Evolutionary conservation across 2,113 vertebrate genomes (phyloP), one percentile per base, ranked within the genome.

Genomic region (Podarcis cretensis): DNA sequence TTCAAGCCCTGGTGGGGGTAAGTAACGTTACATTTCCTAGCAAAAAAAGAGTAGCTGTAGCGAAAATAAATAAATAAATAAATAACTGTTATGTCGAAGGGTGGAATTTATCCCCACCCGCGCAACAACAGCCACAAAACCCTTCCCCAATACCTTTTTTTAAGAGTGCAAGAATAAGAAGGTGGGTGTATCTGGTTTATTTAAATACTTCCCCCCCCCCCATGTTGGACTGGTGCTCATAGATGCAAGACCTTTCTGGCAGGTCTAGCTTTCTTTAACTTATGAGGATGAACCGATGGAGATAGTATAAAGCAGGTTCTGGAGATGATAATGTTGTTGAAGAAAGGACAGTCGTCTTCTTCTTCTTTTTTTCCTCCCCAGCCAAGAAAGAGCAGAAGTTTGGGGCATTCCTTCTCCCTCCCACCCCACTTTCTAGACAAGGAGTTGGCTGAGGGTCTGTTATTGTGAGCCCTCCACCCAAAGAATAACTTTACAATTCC

Each of bases 1-100:
- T 94, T 96, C 97, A 94, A 97, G 96, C 96, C 96, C 96, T 97
- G 98, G 96, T 91, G 96, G 95, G 79, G 98, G 98, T 99, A 98
- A 99, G 98, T 99, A 97, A 94, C 96, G 93, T 97, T 97, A 93
- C 90, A 89, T 95, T 96, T 97, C 48, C 95, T 94, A 97, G 95
- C 81, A 83, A 94, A 96, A 54, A 54, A 54, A 10, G 9, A 54
- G 93, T 96, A 96, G 96, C 90, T 88, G 92, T 96, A 94, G 93
- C 20, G 40, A 94, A 96, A 92, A 89, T 92, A 95, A 94, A 86
- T 21, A 68, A 94, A 86, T 21, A 68, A 65, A 78, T 12, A 79
- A 32, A 69, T 69, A 40, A 40, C 40, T 40, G 16, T 63, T 63
- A 63, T 63, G 4, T 63, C 18, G 59, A 63, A 63, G 59, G 59